Percentiles rank a stretch among this genome's conserved stretches.
These are phyloP conservation scores for Psococerastis gibbosa DNA, from an alignment of 2,888 invertebrate genomes.

Conservation along the genomic window DNA sequence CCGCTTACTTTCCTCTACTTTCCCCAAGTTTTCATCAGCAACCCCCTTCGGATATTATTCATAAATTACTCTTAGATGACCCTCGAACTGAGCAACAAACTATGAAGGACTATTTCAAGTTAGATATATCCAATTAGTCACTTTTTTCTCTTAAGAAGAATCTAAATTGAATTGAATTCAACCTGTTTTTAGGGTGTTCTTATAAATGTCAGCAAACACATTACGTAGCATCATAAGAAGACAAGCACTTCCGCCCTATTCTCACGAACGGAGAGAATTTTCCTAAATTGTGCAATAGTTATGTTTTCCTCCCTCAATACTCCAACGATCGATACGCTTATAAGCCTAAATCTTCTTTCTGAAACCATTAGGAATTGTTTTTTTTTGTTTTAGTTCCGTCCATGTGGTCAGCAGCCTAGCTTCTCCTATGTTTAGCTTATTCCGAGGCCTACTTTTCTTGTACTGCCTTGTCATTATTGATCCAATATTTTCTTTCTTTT, in stretches of 20 bases:
- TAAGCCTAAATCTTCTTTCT: conserved; percentile 11
- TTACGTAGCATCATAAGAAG: too few relatives aligned
- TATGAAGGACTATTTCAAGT: background rate
- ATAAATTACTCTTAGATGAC: conserved; percentile 1
- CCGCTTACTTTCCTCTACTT: background rate
- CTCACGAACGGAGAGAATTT: too few relatives aligned
- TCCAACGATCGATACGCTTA: conserved; percentile 10
- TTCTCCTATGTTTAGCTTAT: conserved; percentile 4
- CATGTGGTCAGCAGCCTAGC: conserved; percentile 9
- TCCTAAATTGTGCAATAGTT: background rate
- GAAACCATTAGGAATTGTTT: conserved; percentile 10
- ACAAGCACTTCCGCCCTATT: too few relatives aligned
- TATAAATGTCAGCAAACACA: too few relatives aligned
- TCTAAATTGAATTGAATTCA: too few relatives aligned
- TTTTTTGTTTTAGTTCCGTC: conserved; percentile 7
- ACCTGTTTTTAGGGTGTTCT: too few relatives aligned
- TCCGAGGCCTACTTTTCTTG: conserved; percentile 1
- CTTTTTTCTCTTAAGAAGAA: too few relatives aligned
- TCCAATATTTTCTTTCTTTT: conserved; percentile 4
- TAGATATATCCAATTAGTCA: background rate
- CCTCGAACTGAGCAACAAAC: background rate
- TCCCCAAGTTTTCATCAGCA: conserved; percentile 9
- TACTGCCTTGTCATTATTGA: background rate
- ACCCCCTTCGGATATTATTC: conserved; percentile 10
- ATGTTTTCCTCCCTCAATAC: conserved; percentile 10